These are phyloP conservation scores for Malacoraja senta DNA, from an alignment of 2,797 vertebrate genomes.

Conservation along the genomic window DNA sequence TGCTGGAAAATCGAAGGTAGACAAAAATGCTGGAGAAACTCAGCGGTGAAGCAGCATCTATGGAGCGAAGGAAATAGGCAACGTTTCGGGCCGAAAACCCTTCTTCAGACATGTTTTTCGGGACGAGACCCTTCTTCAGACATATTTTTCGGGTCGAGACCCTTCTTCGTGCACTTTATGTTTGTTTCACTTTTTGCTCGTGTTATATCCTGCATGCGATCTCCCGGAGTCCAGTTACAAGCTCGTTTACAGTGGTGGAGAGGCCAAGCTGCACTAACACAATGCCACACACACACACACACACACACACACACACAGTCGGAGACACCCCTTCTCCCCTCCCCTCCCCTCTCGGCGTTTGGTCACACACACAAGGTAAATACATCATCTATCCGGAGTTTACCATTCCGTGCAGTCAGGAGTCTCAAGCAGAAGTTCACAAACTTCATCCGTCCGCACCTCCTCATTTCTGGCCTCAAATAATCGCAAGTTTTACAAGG, in stretches of 20 bases:
- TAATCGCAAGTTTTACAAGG: not conserved
- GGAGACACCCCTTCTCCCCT: no score
- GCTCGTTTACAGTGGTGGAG: conserved; percentile 29
- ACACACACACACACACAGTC: no score
- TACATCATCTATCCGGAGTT: not conserved
- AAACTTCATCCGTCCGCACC: not conserved
- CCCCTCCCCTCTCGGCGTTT: not conserved
- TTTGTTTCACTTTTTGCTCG: conserved; percentile 53
- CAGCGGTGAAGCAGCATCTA: no score
- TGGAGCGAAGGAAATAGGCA: no score
- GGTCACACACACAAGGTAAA: not conserved
- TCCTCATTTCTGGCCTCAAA: not conserved
- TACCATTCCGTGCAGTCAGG: not conserved
- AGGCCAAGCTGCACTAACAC: not conserved
- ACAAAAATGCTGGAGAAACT: no score
- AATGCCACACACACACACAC: no score
- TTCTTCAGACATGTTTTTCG: no score
- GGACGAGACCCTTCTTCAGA: no score
- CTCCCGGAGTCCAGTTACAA: conserved; percentile 39
- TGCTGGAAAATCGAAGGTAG: no score
- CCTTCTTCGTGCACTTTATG: conserved; percentile 12
- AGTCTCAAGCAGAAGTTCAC: not conserved
- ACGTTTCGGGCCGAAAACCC: no score
- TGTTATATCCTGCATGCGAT: conserved; percentile 44
- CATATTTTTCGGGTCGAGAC: no score